Percentiles rank a stretch among this genome's conserved stretches.
phyloP scores from a whole-genome alignment of 1,140 invertebrate genomes.

The Meloidogyne chitwoodi region DNA sequence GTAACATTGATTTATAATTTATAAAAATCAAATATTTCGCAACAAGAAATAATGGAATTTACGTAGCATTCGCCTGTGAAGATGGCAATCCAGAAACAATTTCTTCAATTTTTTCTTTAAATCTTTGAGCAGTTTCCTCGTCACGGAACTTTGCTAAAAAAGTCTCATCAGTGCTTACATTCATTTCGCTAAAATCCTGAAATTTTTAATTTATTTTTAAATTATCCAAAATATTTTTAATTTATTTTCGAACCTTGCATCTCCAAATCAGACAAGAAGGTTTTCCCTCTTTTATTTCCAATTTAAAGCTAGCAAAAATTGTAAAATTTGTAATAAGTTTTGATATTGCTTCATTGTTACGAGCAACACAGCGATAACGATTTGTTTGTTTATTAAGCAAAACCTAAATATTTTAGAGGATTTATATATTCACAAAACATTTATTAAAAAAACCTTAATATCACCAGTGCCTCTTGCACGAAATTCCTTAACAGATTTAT shows the following conservation, averaged over 20 bases:
- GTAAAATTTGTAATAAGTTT: conserved; percentile 62
- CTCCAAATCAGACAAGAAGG: conserved; percentile 3
- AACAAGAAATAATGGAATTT: not conserved
- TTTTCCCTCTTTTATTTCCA: not conserved
- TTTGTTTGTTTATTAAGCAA: conserved; percentile 26
- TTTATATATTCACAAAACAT: not conserved
- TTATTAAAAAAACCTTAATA: conserved; percentile 56
- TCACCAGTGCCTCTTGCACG: conserved; percentile 64
- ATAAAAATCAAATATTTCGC: not conserved
- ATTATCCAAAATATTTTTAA: not conserved
- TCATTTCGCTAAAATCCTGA: not conserved
- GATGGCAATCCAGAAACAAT: not conserved
- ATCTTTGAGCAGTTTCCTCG: not conserved
- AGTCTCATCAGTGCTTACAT: not conserved
- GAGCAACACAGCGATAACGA: conserved; percentile 59
- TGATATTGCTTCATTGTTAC: conserved; percentile 62
- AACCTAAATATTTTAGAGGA: not conserved
- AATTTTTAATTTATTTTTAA: not conserved
- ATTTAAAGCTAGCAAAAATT: conserved; percentile 1
- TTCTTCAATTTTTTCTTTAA: not conserved
- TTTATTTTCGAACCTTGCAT: not conserved
- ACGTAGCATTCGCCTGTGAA: not conserved
- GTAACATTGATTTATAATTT: no score
- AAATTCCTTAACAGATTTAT: conserved; percentile 59
- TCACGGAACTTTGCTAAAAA: conserved; percentile 14